Evolutionary conservation across 2,797 vertebrate genomes (phyloP), one percentile per base, ranked within the genome.

Genomic region (Megalops cyprinoides): DNA sequence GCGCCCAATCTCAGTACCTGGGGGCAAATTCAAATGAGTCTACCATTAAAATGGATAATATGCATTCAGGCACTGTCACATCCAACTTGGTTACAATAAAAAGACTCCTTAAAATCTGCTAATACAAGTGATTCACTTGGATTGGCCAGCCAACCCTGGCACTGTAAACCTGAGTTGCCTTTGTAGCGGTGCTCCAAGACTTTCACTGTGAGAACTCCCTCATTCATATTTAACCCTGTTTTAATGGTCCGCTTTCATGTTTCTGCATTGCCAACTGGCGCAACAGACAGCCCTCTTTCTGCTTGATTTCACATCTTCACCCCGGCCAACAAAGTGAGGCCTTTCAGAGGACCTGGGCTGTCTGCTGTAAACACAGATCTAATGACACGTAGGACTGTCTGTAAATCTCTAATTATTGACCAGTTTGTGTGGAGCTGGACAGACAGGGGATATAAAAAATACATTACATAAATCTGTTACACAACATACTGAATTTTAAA

Each of bases 221-320:
- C 46, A 74, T 78, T 74, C 62, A 58, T 48, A 78, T 73, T 74
- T 46, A 20, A 78, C 46, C 25, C 56, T 71, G 74, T 53, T 39
- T 62, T 31, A 67, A 74, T 23, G 37, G 46, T 37, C 6, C 31
- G 20, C 6, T 69, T 31, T 56, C 7, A 56, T 6, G 18, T 55
- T 77, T 39, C 20, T 31, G 5, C 31, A n/a, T 42, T 53, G 18
- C 3, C 23, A 58, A 20, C 15, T 42, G 69, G 37, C 37, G 37
- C 37, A 49, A 20, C 49, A 18, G 18, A 49, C 39, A 2, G 0
- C 51, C 49, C 25, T 62, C 65, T 34, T 82, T 56, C 39, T 25
- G 12, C 34, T 77, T 46, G 34, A 76, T 65, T 81, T 76, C 42
- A 34, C 28, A 8, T 37, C 39, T 9, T 15, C 42, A 62, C 42